Percentiles rank a stretch among this genome's conserved stretches.
These are phyloP conservation scores for Pangasius djambal DNA, from an alignment of 2,797 vertebrate species.

Conservation along the genomic window DNA sequence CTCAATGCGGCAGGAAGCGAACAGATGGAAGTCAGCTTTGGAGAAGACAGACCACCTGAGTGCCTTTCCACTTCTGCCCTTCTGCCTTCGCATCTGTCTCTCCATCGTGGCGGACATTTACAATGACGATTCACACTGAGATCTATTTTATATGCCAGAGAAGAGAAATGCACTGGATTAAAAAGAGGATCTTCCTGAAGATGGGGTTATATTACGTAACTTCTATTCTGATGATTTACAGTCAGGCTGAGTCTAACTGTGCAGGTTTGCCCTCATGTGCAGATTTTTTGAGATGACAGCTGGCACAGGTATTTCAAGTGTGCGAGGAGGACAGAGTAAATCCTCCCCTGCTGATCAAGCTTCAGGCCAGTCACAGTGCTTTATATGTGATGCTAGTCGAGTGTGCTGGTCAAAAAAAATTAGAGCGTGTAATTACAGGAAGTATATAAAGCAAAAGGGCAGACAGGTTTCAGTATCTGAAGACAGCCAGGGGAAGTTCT, in stretches of 20 bases:
- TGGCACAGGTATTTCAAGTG: background rate
- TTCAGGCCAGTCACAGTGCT: background rate
- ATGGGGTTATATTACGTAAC: background rate
- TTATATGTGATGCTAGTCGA: background rate
- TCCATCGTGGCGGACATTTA: background rate
- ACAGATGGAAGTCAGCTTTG: background rate
- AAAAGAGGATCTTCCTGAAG: background rate
- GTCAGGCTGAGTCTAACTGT: background rate
- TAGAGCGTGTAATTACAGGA: background rate
- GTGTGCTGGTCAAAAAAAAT: background rate
- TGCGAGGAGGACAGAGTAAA: background rate
- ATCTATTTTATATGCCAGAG: background rate
- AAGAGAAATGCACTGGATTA: too few species aligned
- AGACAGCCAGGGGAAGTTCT: background rate
- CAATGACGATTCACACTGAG: too few species aligned
- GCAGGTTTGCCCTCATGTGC: background rate
- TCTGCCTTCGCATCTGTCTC: background rate
- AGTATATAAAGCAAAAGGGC: background rate
- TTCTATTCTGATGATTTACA: background rate
- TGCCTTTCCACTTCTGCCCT: background rate
- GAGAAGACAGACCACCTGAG: background rate
- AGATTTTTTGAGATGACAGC: background rate
- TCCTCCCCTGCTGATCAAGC: background rate
- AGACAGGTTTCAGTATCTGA: background rate
- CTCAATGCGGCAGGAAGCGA: background rate